phyloP scores from a whole-genome alignment of 1,140 invertebrate genomes.

The Microplitis mediator region DNA sequence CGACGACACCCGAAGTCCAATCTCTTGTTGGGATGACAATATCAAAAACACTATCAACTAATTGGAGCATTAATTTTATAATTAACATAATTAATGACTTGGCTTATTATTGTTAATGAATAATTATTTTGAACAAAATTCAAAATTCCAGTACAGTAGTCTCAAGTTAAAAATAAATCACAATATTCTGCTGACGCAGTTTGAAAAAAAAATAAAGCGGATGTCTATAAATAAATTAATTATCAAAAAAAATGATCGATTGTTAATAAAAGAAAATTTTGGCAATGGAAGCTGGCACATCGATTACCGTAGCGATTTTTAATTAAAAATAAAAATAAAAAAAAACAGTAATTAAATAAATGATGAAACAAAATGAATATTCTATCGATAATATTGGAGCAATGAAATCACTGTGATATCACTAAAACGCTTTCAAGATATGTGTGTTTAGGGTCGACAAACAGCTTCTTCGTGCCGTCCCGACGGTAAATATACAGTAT shows the following conservation, averaged over 20 bases:
- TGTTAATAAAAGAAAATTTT: not conserved
- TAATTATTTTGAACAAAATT: too few species aligned
- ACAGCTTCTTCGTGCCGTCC: slow-evolving; percentile 14
- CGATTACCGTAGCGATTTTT: not conserved
- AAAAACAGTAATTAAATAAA: slow-evolving; percentile 1
- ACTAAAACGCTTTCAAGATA: slow-evolving; percentile 62
- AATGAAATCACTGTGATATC: slow-evolving; percentile 64
- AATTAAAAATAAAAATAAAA: not conserved
- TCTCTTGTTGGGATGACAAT: too few species aligned
- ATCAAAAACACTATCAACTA: too few species aligned
- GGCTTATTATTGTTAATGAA: too few species aligned
- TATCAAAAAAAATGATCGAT: not conserved
- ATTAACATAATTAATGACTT: too few species aligned
- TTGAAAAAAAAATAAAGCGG: too few species aligned
- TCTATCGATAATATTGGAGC: slow-evolving; percentile 63
- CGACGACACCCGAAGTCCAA: too few species aligned
- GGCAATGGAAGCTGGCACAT: not conserved
- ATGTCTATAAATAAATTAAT: not conserved
- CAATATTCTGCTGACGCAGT: too few species aligned
- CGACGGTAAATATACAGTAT: slow-evolving; percentile 23
- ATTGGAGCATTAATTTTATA: too few species aligned
- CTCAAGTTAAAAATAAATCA: too few species aligned
- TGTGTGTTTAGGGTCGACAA: slow-evolving; percentile 49
- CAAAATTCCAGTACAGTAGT: too few species aligned
- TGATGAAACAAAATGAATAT: slow-evolving; percentile 28